Base-by-base conservation (phyloP, 2,113 vertebrate genomes). In the Acanthisitta chloris region DNA sequence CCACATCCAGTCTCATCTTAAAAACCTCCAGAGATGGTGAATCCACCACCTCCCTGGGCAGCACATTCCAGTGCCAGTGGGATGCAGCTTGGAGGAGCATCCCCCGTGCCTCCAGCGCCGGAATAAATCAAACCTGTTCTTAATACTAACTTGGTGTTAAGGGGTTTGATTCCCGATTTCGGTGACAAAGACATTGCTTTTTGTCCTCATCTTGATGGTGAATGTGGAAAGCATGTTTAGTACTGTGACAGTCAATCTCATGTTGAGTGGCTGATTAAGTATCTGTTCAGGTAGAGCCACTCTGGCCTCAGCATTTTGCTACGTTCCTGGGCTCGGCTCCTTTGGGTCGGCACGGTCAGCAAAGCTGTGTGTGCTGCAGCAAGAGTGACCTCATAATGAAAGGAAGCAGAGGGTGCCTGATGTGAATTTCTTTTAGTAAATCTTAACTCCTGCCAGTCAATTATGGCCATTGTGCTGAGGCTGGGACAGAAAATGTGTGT, bases 361-460 rank as follows among this genome's bases (percentile, higher is more conserved):
- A 48, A 24, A 69, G 82, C 54, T 4, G 1, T 0, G 0, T 4
- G 21, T 6, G 42, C 36, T 61, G 77, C 51, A 58, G 40, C 9
- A 28, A 16, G 28, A 1, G 1, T 20, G 48, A 64, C 77, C 83
- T 34, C 1, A 0, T 7, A 46, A 31, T 42, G 72, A 77, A 52
- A 73, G 64, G 48, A 55, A 31, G 70, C 72, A 67, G 69, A 62
- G 14, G 21, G 34, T 51, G 36, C 65, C 82, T 88, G 90, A 52
- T 72, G 21, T 61, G 92, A 73, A 80, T 91, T 57, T 49, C 62
- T 92, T 87, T 34, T 8, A 49, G 36, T 80, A 83, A 80, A 80
- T 91, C 62, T 28, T 14, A 48, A 46, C 66, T 84, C 69, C 77
- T 93, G 62, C 51, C 94, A 66, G 42, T 86, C 88, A 88, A 25